Percentiles rank a stretch among this genome's conserved stretches.
These are phyloP conservation scores for Hirtodrosophila confusa DNA, from an alignment of 2,888 invertebrate species.

Conservation along the genomic window DNA sequence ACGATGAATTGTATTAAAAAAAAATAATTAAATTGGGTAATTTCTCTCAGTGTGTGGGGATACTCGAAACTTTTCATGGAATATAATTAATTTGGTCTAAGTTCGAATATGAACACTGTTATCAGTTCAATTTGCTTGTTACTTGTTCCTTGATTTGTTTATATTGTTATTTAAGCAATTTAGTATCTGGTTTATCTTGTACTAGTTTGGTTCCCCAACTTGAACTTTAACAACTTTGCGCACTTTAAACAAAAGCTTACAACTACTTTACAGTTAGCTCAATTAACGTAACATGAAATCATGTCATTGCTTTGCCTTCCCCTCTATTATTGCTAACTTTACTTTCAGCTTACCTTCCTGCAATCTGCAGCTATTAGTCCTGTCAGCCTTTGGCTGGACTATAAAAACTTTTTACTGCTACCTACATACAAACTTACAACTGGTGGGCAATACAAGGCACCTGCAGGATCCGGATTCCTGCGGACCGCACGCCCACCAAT, in stretches of 20 bases:
- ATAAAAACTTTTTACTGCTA: slow-evolving; percentile 56
- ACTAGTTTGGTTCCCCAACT: slow-evolving; percentile 1
- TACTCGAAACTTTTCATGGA: too few species aligned
- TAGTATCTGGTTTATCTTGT: slow-evolving; percentile 9
- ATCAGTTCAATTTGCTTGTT: background rate
- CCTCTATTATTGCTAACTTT: background rate
- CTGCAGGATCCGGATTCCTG: background rate
- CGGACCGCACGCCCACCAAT: slow-evolving; percentile 2
- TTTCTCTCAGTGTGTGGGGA: too few species aligned
- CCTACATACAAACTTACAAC: slow-evolving; percentile 38
- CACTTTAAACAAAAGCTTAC: slow-evolving; percentile 29
- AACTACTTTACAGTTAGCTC: slow-evolving; percentile 45
- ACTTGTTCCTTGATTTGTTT: slow-evolving; percentile 26
- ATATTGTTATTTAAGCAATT: slow-evolving; percentile 15
- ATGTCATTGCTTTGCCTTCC: slow-evolving; percentile 3
- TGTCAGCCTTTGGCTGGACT: slow-evolving; percentile 22
- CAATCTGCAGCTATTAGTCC: slow-evolving; percentile 44
- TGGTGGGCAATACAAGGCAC: slow-evolving; percentile 28
- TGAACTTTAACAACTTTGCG: slow-evolving; percentile 32
- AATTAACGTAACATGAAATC: slow-evolving; percentile 50
- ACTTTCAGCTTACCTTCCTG: background rate
- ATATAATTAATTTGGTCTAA: too few species aligned
- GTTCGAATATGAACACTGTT: background rate
- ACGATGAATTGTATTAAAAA: too few species aligned
- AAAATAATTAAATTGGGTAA: too few species aligned